A percentile compares a stretch with the other conserved stretches of the same genome.
These are phyloP conservation scores for Danio aesculapii DNA, from an alignment of 2,797 vertebrate species.

Conservation along the genomic window DNA sequence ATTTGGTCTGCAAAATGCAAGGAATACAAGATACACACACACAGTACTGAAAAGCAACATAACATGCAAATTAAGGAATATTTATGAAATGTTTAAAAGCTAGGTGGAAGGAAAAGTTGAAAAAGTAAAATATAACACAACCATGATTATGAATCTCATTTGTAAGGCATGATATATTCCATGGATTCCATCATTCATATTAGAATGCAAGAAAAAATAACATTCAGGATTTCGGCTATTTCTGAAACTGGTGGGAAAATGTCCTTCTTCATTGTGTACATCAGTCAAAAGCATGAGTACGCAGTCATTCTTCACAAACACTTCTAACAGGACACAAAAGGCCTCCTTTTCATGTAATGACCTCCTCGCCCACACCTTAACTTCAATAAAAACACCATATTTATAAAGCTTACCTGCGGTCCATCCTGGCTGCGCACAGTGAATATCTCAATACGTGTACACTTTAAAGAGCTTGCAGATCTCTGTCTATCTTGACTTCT, in stretches of 20 bases:
- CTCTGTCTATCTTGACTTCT: no score
- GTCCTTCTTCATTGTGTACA: background rate
- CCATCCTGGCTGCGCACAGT: background rate
- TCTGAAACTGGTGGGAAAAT: background rate
- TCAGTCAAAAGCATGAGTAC: background rate
- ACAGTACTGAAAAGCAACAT: no score
- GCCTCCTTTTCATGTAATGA: background rate
- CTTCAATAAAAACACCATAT: background rate
- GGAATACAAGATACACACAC: no score
- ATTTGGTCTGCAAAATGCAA: no score
- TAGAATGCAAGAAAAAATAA: no score
- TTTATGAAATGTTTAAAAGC: no score
- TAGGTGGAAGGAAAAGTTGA: no score
- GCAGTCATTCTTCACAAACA: background rate
- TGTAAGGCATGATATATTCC: no score
- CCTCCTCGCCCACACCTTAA: background rate
- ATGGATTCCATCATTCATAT: no score
- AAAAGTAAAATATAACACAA: no score
- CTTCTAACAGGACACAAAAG: background rate
- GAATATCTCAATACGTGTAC: background rate
- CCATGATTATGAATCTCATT: no score
- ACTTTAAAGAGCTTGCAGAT: background rate
- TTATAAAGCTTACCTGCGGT: background rate
- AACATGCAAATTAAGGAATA: no score
- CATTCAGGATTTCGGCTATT: background rate